Evolutionary conservation across 2,888 invertebrate species (phyloP), one percentile per base, ranked within the genome.

Genomic region (Apodemia mormo): DNA sequence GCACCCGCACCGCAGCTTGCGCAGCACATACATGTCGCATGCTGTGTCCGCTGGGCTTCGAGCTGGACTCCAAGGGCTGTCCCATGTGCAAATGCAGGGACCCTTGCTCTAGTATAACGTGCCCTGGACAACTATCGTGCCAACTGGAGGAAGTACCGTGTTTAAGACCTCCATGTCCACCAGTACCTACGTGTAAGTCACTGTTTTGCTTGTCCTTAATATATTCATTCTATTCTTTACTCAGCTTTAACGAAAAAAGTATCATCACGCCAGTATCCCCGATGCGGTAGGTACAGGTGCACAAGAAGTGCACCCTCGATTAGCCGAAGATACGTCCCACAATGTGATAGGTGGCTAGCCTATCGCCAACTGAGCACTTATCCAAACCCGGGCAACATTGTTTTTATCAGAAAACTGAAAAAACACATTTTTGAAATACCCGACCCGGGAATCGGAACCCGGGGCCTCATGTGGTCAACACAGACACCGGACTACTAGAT

Each of bases 1-100:
- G 96, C 83, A 95, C 96, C 10, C 94, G 95, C 82, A 94, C 94
- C 65, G 94, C 95, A 45, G 94, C 95, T 1, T 97, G 97, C 81
- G 95, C 96, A 0, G 96, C 96, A 0, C 96, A 96, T 77, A 96
- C 96, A 0, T 97, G 97, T 80, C 95, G 97, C 61, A 97, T 97
- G 97, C 95, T 97, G 74, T 97, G 97, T 78, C 96, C 97, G 0
- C 95, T 97, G 71, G 97, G 97, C 54, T 97, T 97, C 84, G 95
- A 96, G 75, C 94, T 96, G 79, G 90, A 94, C 61, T 77, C 89
- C 22, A 94, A 94, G 2, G 97, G 97, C 6, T 97, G 97, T 79
- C 96, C 96, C 0, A 90, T 96, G 65, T 97, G 97, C 87, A 95
- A 96, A 80, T 97, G 97, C 80, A 94, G 96, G 7, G 97, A 97